Evolutionary conservation across 2,888 invertebrate species (phyloP).

Genomic region (Mystacides longicornis): DNA sequence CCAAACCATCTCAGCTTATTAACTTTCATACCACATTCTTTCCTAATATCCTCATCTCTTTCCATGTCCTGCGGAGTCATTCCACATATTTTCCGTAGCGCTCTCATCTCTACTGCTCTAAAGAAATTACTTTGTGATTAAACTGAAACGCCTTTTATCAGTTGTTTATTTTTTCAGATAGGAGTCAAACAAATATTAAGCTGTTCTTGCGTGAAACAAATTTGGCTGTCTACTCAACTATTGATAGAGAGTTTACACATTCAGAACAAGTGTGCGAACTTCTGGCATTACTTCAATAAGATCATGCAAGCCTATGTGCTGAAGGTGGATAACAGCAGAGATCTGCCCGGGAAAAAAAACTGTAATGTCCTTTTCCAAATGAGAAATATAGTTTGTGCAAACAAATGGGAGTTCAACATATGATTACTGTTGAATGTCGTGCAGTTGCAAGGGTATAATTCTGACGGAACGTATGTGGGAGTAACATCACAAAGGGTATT

Average conservation of each 20-base stretch:
- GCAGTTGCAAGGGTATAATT: constrained; percentile 36
- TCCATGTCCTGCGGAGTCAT: no score
- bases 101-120: no score
- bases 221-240: constrained; percentile 48
- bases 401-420: constrained; percentile 35
- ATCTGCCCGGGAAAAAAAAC: constrained; percentile 14
- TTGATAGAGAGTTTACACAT: constrained; percentile 35
- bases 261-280: constrained; percentile 31
- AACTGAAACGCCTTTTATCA: not conserved
- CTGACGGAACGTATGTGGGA: constrained; percentile 34
- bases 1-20: no score
- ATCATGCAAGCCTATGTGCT: constrained; percentile 32
- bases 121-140: no score
- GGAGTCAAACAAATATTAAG: constrained; percentile 44
- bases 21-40: no score
- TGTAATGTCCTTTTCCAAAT: constrained; percentile 24
- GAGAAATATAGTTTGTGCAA: constrained; percentile 29
- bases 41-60: no score
- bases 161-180: constrained; percentile 30
- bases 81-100: no score
- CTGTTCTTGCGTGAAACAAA: constrained; percentile 51
- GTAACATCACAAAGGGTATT: constrained; percentile 20
- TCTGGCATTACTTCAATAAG: constrained; percentile 42
- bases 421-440: constrained; percentile 44
- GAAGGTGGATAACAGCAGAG: constrained; percentile 28